These are phyloP conservation scores for Marcusenius ussheri DNA, from an alignment of 2,113 vertebrate genomes.

Conservation along the genomic window DNA sequence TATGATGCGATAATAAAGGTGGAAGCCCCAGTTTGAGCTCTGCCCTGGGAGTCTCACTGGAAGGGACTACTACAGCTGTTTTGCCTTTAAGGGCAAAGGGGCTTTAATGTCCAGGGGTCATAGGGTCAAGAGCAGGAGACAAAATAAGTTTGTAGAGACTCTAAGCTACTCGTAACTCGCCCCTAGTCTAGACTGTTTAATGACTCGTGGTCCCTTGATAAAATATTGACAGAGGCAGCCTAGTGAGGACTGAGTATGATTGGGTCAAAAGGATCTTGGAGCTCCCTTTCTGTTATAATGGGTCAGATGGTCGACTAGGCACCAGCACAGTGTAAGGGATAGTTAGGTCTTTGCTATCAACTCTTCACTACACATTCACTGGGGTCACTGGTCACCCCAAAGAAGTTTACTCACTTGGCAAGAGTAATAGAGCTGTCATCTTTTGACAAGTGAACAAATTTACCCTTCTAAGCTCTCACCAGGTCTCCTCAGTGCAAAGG, in stretches of 20 bases:
- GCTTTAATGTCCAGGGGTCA: slow-evolving; percentile 47
- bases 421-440: not conserved
- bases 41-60: not conserved
- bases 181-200: slow-evolving; percentile 64
- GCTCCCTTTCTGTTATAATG: not conserved
- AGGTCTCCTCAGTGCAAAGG: not conserved
- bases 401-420: not conserved
- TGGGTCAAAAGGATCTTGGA: slow-evolving; percentile 11
- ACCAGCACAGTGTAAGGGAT: not conserved
- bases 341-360: not conserved
- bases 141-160: slow-evolving; percentile 52
- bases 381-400: not conserved
- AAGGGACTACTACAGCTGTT: not conserved
- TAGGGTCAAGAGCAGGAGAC: slow-evolving; percentile 47
- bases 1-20: slow-evolving; percentile 11
- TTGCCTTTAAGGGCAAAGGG: slow-evolving; percentile 26
- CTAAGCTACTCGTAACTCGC: slow-evolving; percentile 45
- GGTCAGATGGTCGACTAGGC: not conserved
- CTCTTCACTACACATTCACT: not conserved
- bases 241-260: slow-evolving; percentile 46
- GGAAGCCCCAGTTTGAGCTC: not conserved
- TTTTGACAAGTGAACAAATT: not conserved
- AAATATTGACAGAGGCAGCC: slow-evolving; percentile 54
- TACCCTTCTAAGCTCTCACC: not conserved
- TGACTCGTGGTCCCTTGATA: slow-evolving; percentile 54